Base-by-base conservation (phyloP, 64 coral and sea anemone genomes). In the Cladopsammia gracilis region DNA sequence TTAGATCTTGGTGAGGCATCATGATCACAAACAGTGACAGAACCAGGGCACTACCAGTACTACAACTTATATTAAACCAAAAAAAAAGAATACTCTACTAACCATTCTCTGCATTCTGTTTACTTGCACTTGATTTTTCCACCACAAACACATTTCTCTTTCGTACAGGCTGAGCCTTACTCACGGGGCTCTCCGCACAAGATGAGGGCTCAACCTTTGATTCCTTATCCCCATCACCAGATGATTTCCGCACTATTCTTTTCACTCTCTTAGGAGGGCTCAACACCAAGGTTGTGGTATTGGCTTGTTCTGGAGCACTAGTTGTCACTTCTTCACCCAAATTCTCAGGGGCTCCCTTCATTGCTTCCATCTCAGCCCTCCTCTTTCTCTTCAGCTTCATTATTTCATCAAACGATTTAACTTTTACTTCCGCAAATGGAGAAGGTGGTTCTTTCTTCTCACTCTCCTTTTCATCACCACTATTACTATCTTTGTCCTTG, bases 321-420 rank as follows among this genome's bases (percentile, higher is more conserved):
- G 25, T 14, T n/a, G 48, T 59, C 42, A 53, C 15, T 77, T 66
- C 62, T 87, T 76, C 46, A 58, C 45, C 18, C 51, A 71, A 66
- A 87, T 87, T 66, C 57, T 58, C 25, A n/a, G 42, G 11, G 44
- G 86, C 43, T 46, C 75, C 67, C 56, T 88, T 49, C 68, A 49
- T 20, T 26, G 75, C 50, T 70, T 88, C 66, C 85, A 78, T 16
- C 56, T 74, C 34, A 8, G 53, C 23, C 77, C 75, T 85, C 23
- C 91, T 73, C 52, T 78, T 68, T 85, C 82, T 86, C 64, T 93
- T 97, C 64, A 94, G 88, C 58, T 91, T 80, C 92, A 97, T 97
- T 34, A 97, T 97, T 48, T 97, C 96, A 44, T 97, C 96, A 91
- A 97, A 91, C 6, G 88, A 87, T 71, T 97, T 97, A 10, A 97